phyloP scores from a whole-genome alignment of 2,888 invertebrate species.

The Rhagonycha fulva region DNA sequence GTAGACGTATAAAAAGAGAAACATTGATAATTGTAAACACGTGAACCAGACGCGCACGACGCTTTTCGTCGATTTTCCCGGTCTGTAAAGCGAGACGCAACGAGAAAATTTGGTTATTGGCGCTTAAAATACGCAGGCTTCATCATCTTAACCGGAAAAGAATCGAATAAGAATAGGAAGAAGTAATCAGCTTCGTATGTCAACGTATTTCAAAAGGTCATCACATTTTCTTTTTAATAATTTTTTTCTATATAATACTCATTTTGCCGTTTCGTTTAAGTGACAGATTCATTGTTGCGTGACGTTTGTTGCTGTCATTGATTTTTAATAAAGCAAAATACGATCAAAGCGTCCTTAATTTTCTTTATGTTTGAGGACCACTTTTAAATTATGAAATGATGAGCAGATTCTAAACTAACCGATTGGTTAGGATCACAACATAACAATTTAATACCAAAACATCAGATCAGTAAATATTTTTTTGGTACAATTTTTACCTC shows the following conservation, averaged over 20 bases:
- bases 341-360: not conserved
- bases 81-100: conserved; percentile 24
- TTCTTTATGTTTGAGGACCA: not conserved
- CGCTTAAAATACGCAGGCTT: conserved; percentile 21
- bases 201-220: not conserved
- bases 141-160: conserved; percentile 11
- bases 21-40: conserved; percentile 25
- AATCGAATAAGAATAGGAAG: conserved; percentile 6
- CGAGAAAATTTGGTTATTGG: conserved; percentile 19
- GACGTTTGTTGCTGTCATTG: not conserved
- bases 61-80: conserved; percentile 28
- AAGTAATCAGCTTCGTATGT: not conserved
- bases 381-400: not conserved
- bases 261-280: not conserved
- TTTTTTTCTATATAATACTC: not conserved
- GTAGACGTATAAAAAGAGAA: conserved; percentile 19
- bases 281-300: not conserved
- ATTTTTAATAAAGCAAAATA: not conserved
- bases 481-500: not conserved
- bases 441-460: too few relatives aligned
- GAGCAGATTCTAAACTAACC: not conserved
- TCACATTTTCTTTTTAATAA: not conserved
- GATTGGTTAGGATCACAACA: not conserved
- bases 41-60: conserved; percentile 13
- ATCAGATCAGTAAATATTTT: not conserved